Base-by-base conservation (phyloP, 2,888 invertebrate species). In the Liopterus haemorrhoidalis region DNA sequence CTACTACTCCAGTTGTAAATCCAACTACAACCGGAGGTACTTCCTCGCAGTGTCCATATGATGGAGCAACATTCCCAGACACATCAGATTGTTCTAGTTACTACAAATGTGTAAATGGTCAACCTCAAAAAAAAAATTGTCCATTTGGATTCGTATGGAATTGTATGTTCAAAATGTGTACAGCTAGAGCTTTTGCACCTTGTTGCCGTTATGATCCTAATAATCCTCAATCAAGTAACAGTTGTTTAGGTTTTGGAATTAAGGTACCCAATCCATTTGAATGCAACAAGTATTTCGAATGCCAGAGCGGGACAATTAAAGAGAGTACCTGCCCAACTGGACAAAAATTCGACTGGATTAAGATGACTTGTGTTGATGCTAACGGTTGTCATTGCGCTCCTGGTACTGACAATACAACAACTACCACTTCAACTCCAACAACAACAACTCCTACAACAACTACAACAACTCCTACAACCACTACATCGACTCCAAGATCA, bases 31-130 rank as follows among this genome's bases (percentile, higher is more conserved):
- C n/a, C n/a, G n/a, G n/a, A n/a, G n/a, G n/a, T n/a, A n/a, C n/a
- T n/a, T n/a, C n/a, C n/a, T n/a, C n/a, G n/a, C n/a, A n/a, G n/a
- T 45, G 45, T 39, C 32, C 38, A 5, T 14, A 32, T 9, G 38
- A 38, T 9, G 39, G 31, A 15, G n/a, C 24, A 5, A 22, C 11
- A 19, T 11, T 39, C 3, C 45, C 45, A 11, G 24, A 45, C 27
- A 16, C 33, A 18, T 8, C 11, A 5, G 39, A 45, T 32, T 45
- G 45, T 25, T 27, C 8, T 11, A 33, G 24, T 24, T 45, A 45
- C 15, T 39, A 32, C 9, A 5, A 41, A 32, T 41, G 41, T 22
- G 24, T 41, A 15, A 22, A 31, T 31, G 41, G 41, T 21, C 15
- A 14, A 22, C 18, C 18, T 2, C 6, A 5, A 22, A 11, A 20